Base-by-base conservation (phyloP, 2,888 invertebrate genomes). In the Drosophila eohydei region DNA sequence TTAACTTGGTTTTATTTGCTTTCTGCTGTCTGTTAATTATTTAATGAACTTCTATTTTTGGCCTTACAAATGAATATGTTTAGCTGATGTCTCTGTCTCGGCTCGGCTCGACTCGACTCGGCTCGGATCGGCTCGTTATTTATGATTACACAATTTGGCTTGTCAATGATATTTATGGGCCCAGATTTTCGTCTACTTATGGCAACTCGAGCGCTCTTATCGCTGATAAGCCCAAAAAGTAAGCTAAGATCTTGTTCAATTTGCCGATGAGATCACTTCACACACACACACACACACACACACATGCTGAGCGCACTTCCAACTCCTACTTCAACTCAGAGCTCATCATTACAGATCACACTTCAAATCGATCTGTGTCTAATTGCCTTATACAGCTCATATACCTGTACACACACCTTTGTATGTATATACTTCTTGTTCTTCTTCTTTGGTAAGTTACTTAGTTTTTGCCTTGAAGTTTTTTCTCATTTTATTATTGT, bases 31-130 rank as follows among this genome's bases (percentile, higher is more conserved):
- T 63, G 62, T 80, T 66, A 80, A 78, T 77, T 74, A 71, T 74
- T 71, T 72, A 81, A 78, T 81, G 48, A 80, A 78, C 81, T 78
- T 69, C 81, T 81, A 75, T 78, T 70, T 78, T 78, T 81, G 80
- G 78, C 58, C 63, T 75, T 75, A 74, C 68, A 80, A 80, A 74
- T 61, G 63, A 66, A 80, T 72, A 59, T 69, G 76, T 65, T 73
- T 69, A 57, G 51, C 56, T 62, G 26, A 34, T 16, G 41, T 68
- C 50, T 43, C 50, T 30, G 5, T 4, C 16, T n/a, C 36, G 57
- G 28, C 28, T n/a, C 40, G 21, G 21, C 21, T 21, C 21, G 21
- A 21, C 21, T n/a, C 36, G 57, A 36, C 28, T n/a, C 40, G 21
- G 21, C 21, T 21, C 21, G 21, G 21, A 21, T 21, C 36, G 12